Conservation (phyloP, 2,888 invertebrate genomes). For the Tortrix viridana region DNA sequence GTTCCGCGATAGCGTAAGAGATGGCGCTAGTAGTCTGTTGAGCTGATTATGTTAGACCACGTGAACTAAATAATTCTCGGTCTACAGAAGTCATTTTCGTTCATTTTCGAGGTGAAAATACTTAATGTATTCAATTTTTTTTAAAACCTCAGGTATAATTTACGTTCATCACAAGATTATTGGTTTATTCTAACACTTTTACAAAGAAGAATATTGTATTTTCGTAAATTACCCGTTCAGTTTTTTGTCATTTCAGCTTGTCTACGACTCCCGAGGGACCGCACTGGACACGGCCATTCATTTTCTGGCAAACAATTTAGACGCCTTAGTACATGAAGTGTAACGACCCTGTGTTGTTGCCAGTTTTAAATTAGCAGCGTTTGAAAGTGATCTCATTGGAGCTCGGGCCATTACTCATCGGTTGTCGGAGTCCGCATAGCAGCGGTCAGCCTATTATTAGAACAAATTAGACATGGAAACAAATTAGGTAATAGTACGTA, state of each 20-base stretch:
- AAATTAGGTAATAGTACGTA: constrained; percentile 1
- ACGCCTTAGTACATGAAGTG: constrained; percentile 46
- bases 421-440: constrained; percentile 51
- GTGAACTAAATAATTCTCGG: constrained; percentile 9
- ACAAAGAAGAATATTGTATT: too few relatives aligned
- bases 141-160: too few relatives aligned
- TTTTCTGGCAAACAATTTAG: constrained; percentile 24
- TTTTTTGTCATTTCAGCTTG: not conserved
- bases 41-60: constrained; percentile 26
- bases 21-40: constrained; percentile 63
- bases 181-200: too few relatives aligned
- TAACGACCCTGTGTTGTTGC: constrained; percentile 61
- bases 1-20: constrained; percentile 58
- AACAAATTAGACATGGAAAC: constrained; percentile 24
- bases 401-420: constrained; percentile 70
- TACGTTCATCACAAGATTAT: too few relatives aligned
- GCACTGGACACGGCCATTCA: constrained; percentile 4
- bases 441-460: constrained; percentile 25
- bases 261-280: not conserved
- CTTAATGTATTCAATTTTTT: too few relatives aligned
- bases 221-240: too few relatives aligned
- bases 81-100: not conserved
- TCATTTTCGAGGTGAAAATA: not conserved
- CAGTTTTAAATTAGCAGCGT: constrained; percentile 69
- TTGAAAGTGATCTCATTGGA: constrained; percentile 75